These are phyloP conservation scores for Leptinotarsa defecta DNA, from an alignment of 1,140 invertebrate species.

Conservation along the genomic window DNA sequence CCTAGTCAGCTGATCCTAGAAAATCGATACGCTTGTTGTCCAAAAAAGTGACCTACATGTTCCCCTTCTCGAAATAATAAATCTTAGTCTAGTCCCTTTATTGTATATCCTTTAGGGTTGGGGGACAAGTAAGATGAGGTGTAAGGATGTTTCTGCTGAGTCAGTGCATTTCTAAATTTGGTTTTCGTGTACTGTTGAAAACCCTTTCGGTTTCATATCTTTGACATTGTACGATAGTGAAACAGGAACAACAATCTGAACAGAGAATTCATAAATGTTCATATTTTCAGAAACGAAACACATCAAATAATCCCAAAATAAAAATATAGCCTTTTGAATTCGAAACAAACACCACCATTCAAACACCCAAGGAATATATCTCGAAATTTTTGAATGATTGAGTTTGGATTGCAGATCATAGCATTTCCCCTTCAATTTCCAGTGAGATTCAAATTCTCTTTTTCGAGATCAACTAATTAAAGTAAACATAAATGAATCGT, in stretches of 20 bases:
- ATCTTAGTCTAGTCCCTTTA: constrained; percentile 20
- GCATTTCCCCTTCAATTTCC: no score
- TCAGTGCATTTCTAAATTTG: constrained; percentile 22
- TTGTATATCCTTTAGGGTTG: constrained; percentile 10
- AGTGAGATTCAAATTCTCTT: no score
- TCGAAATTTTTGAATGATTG: no score
- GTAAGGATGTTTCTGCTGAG: constrained; percentile 21
- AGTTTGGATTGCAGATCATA: no score
- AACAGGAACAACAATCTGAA: no score
- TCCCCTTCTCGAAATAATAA: constrained; percentile 28
- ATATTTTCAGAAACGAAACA: no score
- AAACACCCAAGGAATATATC: no score
- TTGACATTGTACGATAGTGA: no score
- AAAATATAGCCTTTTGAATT: no score
- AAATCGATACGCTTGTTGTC: constrained; percentile 22
- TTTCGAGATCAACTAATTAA: not conserved
- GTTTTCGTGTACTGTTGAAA: constrained; percentile 5
- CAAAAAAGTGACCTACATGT: constrained; percentile 29
- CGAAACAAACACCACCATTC: no score
- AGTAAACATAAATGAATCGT: not conserved
- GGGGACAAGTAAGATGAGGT: constrained; percentile 21
- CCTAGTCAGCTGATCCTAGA: constrained; percentile 10
- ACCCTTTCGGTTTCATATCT: not conserved
- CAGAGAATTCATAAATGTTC: no score
- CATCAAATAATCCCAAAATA: no score